These are phyloP conservation scores for Gorsachius goisagi DNA, from an alignment of 2,113 vertebrate species.

Conservation along the genomic window DNA sequence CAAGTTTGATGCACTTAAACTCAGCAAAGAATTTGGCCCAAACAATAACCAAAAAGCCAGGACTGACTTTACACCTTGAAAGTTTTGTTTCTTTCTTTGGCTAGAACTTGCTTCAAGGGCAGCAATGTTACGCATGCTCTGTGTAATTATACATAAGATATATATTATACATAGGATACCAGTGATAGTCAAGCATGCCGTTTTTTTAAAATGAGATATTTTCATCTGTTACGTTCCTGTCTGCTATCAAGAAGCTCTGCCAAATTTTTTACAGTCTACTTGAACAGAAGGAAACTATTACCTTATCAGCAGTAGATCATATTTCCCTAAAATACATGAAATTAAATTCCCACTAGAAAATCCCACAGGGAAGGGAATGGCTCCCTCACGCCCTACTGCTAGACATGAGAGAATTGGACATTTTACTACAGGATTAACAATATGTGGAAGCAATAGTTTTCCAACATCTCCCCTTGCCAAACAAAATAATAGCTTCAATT, in stretches of 20 bases:
- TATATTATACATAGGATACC: not conserved
- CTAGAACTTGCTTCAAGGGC: not conserved
- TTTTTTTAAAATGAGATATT: not conserved
- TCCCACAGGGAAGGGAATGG: not conserved
- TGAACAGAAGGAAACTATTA: conserved; percentile 54
- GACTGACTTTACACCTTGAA: not conserved
- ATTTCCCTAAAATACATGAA: conserved; percentile 36
- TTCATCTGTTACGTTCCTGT: not conserved
- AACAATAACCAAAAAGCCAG: not conserved
- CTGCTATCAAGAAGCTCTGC: not conserved
- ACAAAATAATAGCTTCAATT: not conserved
- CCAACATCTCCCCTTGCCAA: conserved; percentile 22
- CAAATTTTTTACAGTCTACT: conserved; percentile 11
- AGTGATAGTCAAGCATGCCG: not conserved
- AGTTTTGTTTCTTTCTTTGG: not conserved
- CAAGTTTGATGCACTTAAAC: not conserved
- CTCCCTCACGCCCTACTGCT: not conserved
- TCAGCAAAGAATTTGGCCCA: not conserved
- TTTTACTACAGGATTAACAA: conserved; percentile 43
- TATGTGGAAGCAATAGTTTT: conserved; percentile 56
- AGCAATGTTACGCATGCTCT: not conserved
- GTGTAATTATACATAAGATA: not conserved
- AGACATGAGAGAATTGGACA: not conserved
- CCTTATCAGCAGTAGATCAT: conserved; percentile 47
- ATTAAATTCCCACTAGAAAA: conserved; percentile 32